Conservation (phyloP, 2,113 vertebrate genomes). For the Dunckerocampus dactyliophorus region DNA sequence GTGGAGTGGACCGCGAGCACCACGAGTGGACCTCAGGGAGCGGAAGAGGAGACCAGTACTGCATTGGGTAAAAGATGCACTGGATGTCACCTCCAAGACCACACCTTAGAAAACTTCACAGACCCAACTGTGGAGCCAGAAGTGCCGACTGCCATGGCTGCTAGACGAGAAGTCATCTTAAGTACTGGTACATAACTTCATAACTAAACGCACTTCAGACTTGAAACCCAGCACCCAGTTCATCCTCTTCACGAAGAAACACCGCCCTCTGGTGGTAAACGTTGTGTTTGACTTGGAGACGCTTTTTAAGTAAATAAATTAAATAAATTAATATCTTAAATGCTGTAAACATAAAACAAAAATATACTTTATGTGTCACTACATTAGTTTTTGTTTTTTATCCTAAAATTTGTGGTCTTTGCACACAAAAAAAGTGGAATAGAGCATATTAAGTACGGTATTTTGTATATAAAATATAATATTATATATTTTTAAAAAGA, state of each 20-base stretch:
- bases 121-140: slow-evolving; percentile 13
- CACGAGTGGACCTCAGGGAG: slow-evolving; percentile 3
- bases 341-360: too few relatives aligned
- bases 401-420: too few relatives aligned
- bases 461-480: too few relatives aligned
- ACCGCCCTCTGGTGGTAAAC: slow-evolving; percentile 31
- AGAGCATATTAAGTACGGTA: too few relatives aligned
- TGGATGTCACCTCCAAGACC: slow-evolving; percentile 17
- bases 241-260: slow-evolving; percentile 8
- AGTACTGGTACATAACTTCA: slow-evolving; percentile 22
- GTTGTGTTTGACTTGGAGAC: background rate
- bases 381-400: too few relatives aligned
- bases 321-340: too few relatives aligned
- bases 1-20: slow-evolving; percentile 2
- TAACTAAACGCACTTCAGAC: too few relatives aligned
- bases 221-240: too few relatives aligned
- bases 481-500: too few relatives aligned
- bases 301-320: background rate
- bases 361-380: too few relatives aligned
- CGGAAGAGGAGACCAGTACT: slow-evolving; percentile 1
- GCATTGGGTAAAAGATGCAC: slow-evolving; percentile 23
- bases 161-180: slow-evolving; percentile 34
- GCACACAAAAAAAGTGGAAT: too few relatives aligned
- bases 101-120: slow-evolving; percentile 13
- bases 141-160: slow-evolving; percentile 31